phyloP scores from a whole-genome alignment of 2,797 vertebrate species.

The Falco novaeseelandiae region DNA sequence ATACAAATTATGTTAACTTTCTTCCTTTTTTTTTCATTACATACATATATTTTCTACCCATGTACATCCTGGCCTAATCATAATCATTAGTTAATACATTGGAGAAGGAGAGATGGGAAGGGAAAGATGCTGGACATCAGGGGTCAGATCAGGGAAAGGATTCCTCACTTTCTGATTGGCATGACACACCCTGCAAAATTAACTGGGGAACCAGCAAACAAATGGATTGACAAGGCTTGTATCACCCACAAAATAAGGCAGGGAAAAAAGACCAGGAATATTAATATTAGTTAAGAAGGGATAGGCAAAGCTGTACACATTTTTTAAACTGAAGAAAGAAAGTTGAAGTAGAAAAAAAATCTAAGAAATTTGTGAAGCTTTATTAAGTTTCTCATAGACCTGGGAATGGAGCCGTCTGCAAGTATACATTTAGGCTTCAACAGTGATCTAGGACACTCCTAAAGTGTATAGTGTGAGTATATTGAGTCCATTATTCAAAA shows the following conservation, averaged over 20 bases:
- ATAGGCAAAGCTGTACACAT: not conserved
- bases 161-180: not conserved
- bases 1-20: not conserved
- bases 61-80: not conserved
- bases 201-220: not conserved
- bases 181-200: not conserved
- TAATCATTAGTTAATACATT: not conserved
- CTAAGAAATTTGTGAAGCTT: not conserved
- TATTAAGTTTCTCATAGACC: not conserved
- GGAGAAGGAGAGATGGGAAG: not conserved
- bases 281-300: not conserved
- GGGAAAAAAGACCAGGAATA: not conserved
- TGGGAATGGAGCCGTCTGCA: not conserved
- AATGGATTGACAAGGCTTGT: not conserved
- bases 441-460: not conserved
- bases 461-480: not conserved
- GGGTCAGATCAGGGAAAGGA: not conserved
- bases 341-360: not conserved
- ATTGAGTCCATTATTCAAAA: not conserved
- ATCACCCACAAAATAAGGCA: not conserved
- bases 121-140: not conserved
- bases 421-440: not conserved
- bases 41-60: not conserved
- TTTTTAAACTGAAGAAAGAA: not conserved
- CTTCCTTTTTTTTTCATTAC: not conserved